These are phyloP conservation scores for Teleiodes luculella DNA, from an alignment of 2,888 invertebrate genomes.

Conservation along the genomic window DNA sequence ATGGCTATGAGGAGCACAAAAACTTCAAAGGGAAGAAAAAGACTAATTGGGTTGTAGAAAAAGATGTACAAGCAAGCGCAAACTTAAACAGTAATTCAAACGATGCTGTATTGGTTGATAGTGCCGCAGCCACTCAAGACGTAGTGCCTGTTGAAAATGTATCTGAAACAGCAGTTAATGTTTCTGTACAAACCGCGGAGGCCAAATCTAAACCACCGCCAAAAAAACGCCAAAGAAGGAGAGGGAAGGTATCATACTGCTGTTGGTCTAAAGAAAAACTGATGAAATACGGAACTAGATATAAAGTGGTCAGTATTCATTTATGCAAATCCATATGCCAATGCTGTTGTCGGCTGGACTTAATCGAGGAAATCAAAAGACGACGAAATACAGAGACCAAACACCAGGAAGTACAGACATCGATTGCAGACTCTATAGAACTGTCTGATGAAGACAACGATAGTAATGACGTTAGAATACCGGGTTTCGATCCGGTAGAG, in stretches of 20 bases:
- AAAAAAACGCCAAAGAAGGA: background rate
- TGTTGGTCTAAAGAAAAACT: slow-evolving; percentile 41
- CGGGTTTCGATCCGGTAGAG: slow-evolving; percentile 4
- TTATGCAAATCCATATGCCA: slow-evolving; percentile 13
- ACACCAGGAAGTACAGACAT: no score
- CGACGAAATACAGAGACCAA: no score
- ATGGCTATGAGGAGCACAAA: slow-evolving; percentile 16
- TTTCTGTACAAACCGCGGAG: background rate
- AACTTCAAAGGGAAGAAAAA: slow-evolving; percentile 16
- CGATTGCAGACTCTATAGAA: slow-evolving; percentile 6
- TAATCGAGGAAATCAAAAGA: slow-evolving; percentile 12
- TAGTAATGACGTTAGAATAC: slow-evolving; percentile 17
- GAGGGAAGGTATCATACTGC: slow-evolving; percentile 30
- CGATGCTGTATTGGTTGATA: background rate
- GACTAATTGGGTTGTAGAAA: slow-evolving; percentile 9
- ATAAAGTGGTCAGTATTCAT: background rate
- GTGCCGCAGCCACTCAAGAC: background rate
- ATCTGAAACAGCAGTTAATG: background rate
- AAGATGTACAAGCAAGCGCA: background rate
- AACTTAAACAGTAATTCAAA: background rate
- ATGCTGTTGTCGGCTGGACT: slow-evolving; percentile 45
- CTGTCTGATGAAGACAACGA: slow-evolving; percentile 23
- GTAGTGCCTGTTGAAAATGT: background rate
- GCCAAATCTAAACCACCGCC: background rate
- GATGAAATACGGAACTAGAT: background rate